A percentile compares a stretch with the other conserved stretches of the same genome.
These are phyloP conservation scores for Caenorhabditis tropicalis DNA, from an alignment of 1,140 invertebrate genomes.

Conservation along the genomic window DNA sequence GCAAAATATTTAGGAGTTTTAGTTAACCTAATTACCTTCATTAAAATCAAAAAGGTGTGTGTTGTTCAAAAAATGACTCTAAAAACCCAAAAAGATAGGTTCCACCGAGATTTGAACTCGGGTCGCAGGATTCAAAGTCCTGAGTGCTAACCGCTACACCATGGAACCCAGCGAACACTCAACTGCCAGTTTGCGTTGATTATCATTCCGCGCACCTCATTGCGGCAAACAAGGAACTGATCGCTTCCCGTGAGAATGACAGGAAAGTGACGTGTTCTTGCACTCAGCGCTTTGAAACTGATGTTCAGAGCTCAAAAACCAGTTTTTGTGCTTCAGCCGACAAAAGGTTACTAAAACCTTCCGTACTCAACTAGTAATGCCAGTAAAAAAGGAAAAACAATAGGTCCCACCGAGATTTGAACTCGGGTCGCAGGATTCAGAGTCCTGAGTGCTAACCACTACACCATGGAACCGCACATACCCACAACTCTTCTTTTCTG, in stretches of 20 bases:
- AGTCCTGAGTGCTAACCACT: constrained; percentile 90
- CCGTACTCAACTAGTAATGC: too few species aligned
- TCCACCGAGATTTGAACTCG: constrained; percentile 80
- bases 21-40: too few species aligned
- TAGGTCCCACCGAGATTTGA: constrained; percentile 84
- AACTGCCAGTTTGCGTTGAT: not conserved
- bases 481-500: too few species aligned
- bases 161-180: constrained; percentile 67
- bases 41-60: not conserved
- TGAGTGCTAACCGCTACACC: constrained; percentile 89
- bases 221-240: too few species aligned
- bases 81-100: not conserved
- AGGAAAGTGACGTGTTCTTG: too few species aligned
- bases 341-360: too few species aligned
- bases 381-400: constrained; percentile 10
- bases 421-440: constrained; percentile 88
- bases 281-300: too few species aligned
- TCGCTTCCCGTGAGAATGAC: too few species aligned
- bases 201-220: too few species aligned
- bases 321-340: too few species aligned
- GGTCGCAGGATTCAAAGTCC: constrained; percentile 89
- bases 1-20: too few species aligned
- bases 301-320: too few species aligned
- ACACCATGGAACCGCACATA: constrained; percentile 77
- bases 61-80: not conserved